Evolutionary conservation across 2,113 vertebrate genomes (phyloP).

Genomic region (Salvelinus sp.): DNA sequence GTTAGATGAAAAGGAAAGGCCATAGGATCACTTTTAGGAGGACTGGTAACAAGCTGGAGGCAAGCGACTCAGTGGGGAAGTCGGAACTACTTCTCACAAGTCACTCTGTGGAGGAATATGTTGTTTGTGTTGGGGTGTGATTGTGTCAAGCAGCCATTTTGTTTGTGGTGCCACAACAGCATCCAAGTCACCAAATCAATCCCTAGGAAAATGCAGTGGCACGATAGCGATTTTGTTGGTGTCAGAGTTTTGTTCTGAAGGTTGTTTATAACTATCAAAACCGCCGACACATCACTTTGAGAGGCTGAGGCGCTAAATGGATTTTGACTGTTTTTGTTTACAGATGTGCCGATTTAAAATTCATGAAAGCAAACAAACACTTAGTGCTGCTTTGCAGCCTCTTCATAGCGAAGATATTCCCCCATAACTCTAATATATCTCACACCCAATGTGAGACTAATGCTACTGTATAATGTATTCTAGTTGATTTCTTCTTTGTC

Average conservation of each 20-base stretch:
- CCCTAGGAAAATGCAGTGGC: too few species aligned
- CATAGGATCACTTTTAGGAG: neutral
- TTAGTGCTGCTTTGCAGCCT: constrained; percentile 10
- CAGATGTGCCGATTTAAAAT: constrained; percentile 43
- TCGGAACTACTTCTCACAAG: too few species aligned
- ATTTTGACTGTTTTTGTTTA: constrained; percentile 22
- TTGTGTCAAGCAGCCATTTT: neutral
- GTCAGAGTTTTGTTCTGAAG: too few species aligned
- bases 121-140: neutral
- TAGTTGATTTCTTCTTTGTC: neutral
- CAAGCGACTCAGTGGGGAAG: neutral
- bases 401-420: neutral
- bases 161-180: too few species aligned
- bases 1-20: neutral
- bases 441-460: constrained; percentile 12
- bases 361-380: constrained; percentile 46
- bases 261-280: constrained; percentile 15
- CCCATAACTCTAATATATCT: constrained; percentile 14
- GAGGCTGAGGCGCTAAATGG: constrained; percentile 16
- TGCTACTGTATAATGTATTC: constrained; percentile 19
- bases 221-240: too few species aligned
- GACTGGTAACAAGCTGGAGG: neutral
- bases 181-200: too few species aligned
- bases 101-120: neutral
- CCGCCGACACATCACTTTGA: constrained; percentile 24